Percentiles rank a stretch among this genome's conserved stretches.
Conservation (phyloP, 2,113 vertebrate genomes). For the Pseudopodoces humilis region DNA sequence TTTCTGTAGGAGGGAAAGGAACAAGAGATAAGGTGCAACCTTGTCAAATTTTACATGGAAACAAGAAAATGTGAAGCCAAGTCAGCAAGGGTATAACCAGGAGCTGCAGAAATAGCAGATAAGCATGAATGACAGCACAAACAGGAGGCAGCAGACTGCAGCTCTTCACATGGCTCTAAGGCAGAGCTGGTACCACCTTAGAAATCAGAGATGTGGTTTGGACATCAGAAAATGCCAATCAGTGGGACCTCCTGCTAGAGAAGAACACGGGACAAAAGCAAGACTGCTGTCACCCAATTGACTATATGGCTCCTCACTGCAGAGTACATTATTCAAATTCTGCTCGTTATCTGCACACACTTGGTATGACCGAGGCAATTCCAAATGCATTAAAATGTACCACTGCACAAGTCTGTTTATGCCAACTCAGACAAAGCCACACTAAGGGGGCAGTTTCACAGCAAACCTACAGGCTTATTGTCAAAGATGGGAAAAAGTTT, state of each 20-base stretch:
- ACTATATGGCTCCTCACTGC: fast-evolving
- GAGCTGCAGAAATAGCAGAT: not conserved
- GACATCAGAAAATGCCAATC: not conserved
- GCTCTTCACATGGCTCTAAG: not conserved
- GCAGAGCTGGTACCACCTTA: not conserved
- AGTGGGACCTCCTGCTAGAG: not conserved
- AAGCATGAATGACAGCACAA: not conserved
- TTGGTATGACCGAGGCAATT: not conserved
- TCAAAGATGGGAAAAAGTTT: conserved; percentile 27
- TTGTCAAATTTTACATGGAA: not conserved
- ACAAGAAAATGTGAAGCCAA: not conserved
- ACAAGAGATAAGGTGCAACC: not conserved
- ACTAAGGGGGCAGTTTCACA: not conserved
- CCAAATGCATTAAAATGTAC: not conserved
- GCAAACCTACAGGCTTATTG: not conserved
- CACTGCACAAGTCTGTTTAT: not conserved
- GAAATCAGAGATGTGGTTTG: not conserved
- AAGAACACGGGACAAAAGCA: not conserved
- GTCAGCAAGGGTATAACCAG: not conserved
- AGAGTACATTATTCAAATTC: not conserved
- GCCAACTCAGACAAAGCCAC: not conserved
- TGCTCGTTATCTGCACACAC: not conserved
- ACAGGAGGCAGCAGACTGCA: not conserved
- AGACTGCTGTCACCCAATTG: not conserved
- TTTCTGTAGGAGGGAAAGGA: not conserved